A percentile compares a stretch with the other conserved stretches of the same genome.
Conservation (phyloP, 2,113 vertebrate species). For the Larimichthys crocea region DNA sequence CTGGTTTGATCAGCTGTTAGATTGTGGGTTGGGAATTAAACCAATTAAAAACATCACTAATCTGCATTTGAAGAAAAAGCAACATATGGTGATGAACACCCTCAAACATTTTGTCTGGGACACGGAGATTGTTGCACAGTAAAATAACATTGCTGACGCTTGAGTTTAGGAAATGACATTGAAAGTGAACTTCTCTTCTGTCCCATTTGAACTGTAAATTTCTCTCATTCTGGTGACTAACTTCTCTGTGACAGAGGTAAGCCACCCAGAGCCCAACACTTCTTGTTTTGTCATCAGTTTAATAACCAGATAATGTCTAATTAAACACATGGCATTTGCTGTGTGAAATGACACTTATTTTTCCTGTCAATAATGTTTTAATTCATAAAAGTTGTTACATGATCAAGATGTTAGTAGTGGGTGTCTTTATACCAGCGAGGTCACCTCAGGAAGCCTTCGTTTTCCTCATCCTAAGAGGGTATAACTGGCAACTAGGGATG, state of each 20-base stretch:
- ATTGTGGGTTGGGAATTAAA: conserved; percentile 3
- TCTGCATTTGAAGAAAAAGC: neutral
- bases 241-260: neutral
- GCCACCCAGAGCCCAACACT: neutral
- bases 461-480: neutral
- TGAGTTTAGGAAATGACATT: neutral
- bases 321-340: neutral
- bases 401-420: neutral
- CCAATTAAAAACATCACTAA: neutral
- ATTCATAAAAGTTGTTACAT: neutral
- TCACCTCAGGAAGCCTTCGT: too few species aligned
- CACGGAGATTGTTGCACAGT: neutral
- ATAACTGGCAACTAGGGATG: too few species aligned
- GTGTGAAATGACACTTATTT: too few species aligned
- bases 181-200: neutral
- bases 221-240: neutral
- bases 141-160: neutral
- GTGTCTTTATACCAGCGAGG: too few species aligned
- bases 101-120: neutral
- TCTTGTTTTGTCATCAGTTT: neutral
- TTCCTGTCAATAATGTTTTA: too few species aligned
- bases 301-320: neutral
- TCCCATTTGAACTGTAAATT: too few species aligned
- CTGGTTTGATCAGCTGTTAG: neutral
- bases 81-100: neutral